Evolutionary conservation across 2,888 invertebrate species (phyloP).

Genomic region (Eristalis tenax): DNA sequence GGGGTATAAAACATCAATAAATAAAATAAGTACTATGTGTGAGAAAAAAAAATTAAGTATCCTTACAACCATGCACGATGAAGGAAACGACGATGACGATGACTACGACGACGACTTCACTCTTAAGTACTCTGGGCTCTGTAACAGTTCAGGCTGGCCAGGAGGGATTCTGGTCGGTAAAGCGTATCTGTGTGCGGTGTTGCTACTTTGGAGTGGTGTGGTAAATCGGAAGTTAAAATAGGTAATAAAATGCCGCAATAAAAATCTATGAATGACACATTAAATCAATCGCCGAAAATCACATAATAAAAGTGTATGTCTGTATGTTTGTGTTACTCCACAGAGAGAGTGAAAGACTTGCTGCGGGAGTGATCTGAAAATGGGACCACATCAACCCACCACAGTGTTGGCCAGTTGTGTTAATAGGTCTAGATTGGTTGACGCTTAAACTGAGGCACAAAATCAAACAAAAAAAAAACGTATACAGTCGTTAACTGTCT

Average conservation of each 20-base stretch:
- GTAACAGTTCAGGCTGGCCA: constrained; percentile 46
- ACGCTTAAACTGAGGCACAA: not conserved
- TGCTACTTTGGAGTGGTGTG: constrained; percentile 78
- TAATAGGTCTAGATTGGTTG: constrained; percentile 40
- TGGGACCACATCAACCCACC: constrained; percentile 14
- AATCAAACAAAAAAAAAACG: not conserved
- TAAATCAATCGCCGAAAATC: constrained; percentile 82
- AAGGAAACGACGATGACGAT: constrained; percentile 37
- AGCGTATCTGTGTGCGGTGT: constrained; percentile 76
- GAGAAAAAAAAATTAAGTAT: constrained; percentile 70
- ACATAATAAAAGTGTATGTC: constrained; percentile 73
- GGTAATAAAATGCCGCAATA: constrained; percentile 81
- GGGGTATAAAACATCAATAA: constrained; percentile 70
- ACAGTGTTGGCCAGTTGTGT: constrained; percentile 37
- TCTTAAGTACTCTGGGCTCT: constrained; percentile 61
- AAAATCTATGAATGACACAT: constrained; percentile 82
- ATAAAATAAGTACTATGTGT: constrained; percentile 73
- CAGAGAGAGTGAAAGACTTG: constrained; percentile 6
- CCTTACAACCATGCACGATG: constrained; percentile 68
- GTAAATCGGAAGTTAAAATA: constrained; percentile 82
- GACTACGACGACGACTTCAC: constrained; percentile 40
- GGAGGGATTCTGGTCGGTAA: constrained; percentile 61
- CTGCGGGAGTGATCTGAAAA: not conserved
- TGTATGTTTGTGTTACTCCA: constrained; percentile 18
- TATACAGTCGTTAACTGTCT: constrained; percentile 17